Evolutionary conservation across 2,888 invertebrate species (phyloP).

Genomic region (Hemistola chrysoprasaria): DNA sequence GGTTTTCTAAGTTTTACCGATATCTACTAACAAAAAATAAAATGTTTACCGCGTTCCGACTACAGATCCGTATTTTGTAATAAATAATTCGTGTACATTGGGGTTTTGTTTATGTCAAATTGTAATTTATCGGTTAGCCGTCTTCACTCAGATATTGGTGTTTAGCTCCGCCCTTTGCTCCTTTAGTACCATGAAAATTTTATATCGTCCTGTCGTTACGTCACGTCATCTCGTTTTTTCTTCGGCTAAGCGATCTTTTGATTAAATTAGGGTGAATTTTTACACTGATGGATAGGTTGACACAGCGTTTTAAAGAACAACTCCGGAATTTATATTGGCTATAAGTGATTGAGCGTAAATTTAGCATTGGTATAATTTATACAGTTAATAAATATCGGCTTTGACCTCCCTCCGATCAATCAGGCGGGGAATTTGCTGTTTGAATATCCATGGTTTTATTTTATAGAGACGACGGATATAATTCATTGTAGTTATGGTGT

Average conservation of each 20-base stretch:
- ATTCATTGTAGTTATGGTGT: neutral
- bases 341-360: slow-evolving; percentile 74
- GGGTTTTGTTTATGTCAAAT: slow-evolving; percentile 79
- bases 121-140: slow-evolving; percentile 78
- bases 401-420: slow-evolving; percentile 42
- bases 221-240: slow-evolving; percentile 77
- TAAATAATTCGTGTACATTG: slow-evolving; percentile 74
- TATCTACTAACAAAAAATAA: no score
- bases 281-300: slow-evolving; percentile 77
- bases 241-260: slow-evolving; percentile 79
- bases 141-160: slow-evolving; percentile 76
- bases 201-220: slow-evolving; percentile 71
- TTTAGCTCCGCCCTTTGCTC: slow-evolving; percentile 45
- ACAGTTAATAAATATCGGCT: slow-evolving; percentile 67
- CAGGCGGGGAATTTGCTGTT: slow-evolving; percentile 37
- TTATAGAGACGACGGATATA: slow-evolving; percentile 17
- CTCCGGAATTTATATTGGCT: slow-evolving; percentile 74
- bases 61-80: slow-evolving; percentile 55
- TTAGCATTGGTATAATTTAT: slow-evolving; percentile 60
- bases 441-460: slow-evolving; percentile 21
- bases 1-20: no score
- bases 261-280: slow-evolving; percentile 80
- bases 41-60: no score
- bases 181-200: slow-evolving; percentile 71
- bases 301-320: slow-evolving; percentile 75